A percentile compares a stretch with the other conserved stretches of the same genome.
Conservation (phyloP, 2,797 vertebrate species). For the Coccyzus lansbergi region DNA sequence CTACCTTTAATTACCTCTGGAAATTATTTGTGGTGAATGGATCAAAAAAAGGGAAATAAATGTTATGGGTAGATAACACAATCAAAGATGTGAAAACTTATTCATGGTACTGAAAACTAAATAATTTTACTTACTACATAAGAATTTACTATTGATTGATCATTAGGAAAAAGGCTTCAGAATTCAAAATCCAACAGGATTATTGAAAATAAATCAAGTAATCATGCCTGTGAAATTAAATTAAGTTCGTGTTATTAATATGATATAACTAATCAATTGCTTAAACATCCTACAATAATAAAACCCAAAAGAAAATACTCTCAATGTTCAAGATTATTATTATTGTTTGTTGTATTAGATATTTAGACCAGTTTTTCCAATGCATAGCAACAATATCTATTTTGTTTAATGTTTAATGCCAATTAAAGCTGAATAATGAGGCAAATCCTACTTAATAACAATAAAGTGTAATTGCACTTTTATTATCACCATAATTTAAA, state of each 20-base stretch:
- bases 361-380: not conserved
- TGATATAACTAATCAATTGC: not conserved
- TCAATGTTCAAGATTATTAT: not conserved
- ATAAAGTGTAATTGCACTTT: slow-evolving; percentile 63
- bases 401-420: slow-evolving; percentile 42
- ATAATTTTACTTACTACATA: not conserved
- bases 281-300: not conserved
- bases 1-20: not conserved
- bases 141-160: not conserved
- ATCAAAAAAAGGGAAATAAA: not conserved
- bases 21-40: not conserved
- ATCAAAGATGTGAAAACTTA: not conserved
- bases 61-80: not conserved
- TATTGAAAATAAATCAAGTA: not conserved
- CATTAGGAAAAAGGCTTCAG: not conserved
- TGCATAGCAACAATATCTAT: slow-evolving; percentile 25
- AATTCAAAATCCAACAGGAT: not conserved
- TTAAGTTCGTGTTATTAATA: not conserved
- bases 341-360: not conserved
- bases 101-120: not conserved
- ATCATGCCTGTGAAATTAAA: slow-evolving; percentile 9
- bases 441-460: slow-evolving; percentile 63
- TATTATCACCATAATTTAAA: slow-evolving; percentile 68
- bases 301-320: not conserved
- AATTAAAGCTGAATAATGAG: slow-evolving; percentile 27